phyloP scores from a whole-genome alignment of 2,797 vertebrate species.

The Mus minutoides region DNA sequence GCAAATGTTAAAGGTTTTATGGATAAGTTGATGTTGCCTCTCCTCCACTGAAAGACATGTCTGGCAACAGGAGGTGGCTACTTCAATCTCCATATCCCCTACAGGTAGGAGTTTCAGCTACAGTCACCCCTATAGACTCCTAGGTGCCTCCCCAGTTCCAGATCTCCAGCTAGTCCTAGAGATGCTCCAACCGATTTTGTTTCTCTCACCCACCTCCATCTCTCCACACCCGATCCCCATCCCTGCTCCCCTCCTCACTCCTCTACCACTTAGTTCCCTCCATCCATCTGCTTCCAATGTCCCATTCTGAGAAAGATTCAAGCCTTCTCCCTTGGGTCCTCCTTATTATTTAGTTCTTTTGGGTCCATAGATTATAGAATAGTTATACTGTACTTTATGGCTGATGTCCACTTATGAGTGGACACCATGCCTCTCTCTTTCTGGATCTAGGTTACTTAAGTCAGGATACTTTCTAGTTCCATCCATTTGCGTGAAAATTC shows the following conservation, averaged over 20 bases:
- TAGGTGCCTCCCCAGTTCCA: background rate
- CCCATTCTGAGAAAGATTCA: background rate
- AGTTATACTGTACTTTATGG: background rate
- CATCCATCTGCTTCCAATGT: background rate
- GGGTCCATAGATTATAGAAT: background rate
- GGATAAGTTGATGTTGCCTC: background rate
- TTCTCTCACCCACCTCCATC: background rate
- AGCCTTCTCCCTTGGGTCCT: background rate
- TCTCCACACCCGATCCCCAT: background rate
- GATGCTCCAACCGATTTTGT: background rate
- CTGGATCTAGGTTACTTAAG: background rate
- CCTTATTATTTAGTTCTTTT: background rate
- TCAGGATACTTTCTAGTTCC: background rate
- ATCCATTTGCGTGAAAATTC: background rate
- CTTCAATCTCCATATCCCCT: background rate
- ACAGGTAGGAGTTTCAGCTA: background rate
- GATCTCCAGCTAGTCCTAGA: background rate
- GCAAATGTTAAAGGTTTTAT: background rate
- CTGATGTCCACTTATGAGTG: background rate
- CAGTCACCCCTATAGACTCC: background rate
- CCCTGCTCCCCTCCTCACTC: too few species aligned
- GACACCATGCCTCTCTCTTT: background rate
- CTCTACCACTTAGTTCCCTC: background rate
- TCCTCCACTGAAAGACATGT: background rate
- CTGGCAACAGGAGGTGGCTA: background rate